Conservation (phyloP, 2,113 vertebrate species). For the Chionomys nivalis region DNA sequence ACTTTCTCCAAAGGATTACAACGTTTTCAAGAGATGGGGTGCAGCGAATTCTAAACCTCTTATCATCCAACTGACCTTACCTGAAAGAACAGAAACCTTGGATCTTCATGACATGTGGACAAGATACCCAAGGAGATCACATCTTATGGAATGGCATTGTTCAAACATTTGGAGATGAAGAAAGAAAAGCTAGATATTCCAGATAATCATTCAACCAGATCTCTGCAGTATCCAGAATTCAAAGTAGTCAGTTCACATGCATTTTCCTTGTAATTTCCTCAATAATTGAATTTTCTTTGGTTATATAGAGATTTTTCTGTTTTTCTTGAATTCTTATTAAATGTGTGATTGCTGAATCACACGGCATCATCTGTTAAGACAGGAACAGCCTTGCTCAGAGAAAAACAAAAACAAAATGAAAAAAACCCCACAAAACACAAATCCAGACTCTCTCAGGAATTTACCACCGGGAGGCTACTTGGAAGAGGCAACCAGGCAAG, state of each 20-base stretch:
- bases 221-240: constrained; percentile 9
- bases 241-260: constrained; percentile 29
- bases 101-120: neutral
- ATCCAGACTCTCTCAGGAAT: constrained; percentile 16
- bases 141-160: neutral
- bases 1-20: neutral
- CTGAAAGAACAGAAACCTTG: neutral
- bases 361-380: constrained; percentile 26
- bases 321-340: constrained; percentile 45
- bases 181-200: constrained; percentile 32
- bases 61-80: neutral
- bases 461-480: constrained; percentile 6
- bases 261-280: constrained; percentile 61
- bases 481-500: neutral
- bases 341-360: constrained; percentile 35
- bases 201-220: constrained; percentile 14
- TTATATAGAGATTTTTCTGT: constrained; percentile 48
- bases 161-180: constrained; percentile 4
- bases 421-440: neutral
- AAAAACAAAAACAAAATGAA: neutral
- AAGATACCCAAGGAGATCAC: neutral
- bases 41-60: neutral
- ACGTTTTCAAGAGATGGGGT: neutral
- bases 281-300: constrained; percentile 54
- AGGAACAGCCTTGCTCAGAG: constrained; percentile 18